Evolutionary conservation across 2,888 invertebrate genomes (phyloP), one percentile per base, ranked within the genome.

Genomic region (Polia nebulosa): DNA sequence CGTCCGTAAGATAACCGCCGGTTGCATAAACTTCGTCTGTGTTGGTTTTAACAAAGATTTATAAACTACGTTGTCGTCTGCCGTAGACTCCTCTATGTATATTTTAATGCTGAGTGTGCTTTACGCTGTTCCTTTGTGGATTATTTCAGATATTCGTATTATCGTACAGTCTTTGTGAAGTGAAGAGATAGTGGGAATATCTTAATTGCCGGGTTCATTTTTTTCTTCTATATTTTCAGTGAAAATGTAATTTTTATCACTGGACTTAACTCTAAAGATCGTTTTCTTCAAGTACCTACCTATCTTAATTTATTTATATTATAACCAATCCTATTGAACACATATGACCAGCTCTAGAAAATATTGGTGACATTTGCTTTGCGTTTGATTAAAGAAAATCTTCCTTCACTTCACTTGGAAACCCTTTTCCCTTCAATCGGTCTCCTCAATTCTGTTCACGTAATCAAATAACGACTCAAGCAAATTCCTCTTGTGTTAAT

Each of bases 1-100:
- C 63, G 71, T 63, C 69, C 56, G 80, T 70, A 82, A 81, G 81
- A 80, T 77, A 82, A 86, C 86, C 72, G 84, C 76, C 81, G 83
- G 84, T 82, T 87, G 87, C 88, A 88, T 85, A 88, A 88, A 90
- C 86, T 87, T 81, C 67, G 74, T 77, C 84, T 71, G 74, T 78
- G 77, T 74, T 76, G 87, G 85, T 89, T 90, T 87, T 87, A 90
- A 88, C 89, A 82, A 86, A 88, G 90, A 91, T 91, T 90, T 91
- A 91, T 90, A n/a, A n/a, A 87, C 80, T 68, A 45, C 81, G 76
- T 77, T 83, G 86, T 86, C 87, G 82, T 80, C 84, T 76, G 78
- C 78, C 76, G 80, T 80, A 76, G 63, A 80, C 72, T 71, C 57
- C 56, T 61, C 69, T 68, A 70, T 76, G 70, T 83, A 79, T 80